phyloP scores from a whole-genome alignment of 2,797 vertebrate genomes.

The Spinus olivaceus region DNA sequence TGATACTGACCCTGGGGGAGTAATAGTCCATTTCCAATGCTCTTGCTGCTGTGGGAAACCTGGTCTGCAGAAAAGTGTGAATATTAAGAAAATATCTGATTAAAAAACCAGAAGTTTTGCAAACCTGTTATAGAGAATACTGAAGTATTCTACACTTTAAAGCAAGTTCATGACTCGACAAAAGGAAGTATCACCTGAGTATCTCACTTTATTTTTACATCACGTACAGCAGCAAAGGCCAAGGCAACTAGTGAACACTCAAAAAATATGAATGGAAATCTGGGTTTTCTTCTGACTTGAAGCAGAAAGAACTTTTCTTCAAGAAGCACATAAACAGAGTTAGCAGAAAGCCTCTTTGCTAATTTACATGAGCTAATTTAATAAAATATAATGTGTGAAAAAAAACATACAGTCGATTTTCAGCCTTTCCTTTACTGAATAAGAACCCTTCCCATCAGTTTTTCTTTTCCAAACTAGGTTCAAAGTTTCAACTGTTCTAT shows the following conservation, averaged over 20 bases:
- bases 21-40: background rate
- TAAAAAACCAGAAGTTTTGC: background rate
- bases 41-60: background rate
- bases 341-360: background rate
- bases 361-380: conserved; percentile 22
- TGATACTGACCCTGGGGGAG: background rate
- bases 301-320: background rate
- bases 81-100: background rate
- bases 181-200: background rate
- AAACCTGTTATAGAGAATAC: background rate
- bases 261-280: background rate
- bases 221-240: background rate
- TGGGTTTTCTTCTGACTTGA: background rate
- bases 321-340: background rate
- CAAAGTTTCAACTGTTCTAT: background rate
- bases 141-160: background rate
- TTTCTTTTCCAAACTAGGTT: background rate
- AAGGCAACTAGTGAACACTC: background rate
- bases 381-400: background rate
- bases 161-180: background rate
- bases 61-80: background rate
- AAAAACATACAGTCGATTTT: background rate
- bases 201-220: background rate
- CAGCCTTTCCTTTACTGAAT: background rate
- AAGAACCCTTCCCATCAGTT: background rate